A percentile compares a stretch with the other conserved stretches of the same genome.
Conservation (phyloP, 2,113 vertebrate species). For the Aspidoscelis tigris region DNA sequence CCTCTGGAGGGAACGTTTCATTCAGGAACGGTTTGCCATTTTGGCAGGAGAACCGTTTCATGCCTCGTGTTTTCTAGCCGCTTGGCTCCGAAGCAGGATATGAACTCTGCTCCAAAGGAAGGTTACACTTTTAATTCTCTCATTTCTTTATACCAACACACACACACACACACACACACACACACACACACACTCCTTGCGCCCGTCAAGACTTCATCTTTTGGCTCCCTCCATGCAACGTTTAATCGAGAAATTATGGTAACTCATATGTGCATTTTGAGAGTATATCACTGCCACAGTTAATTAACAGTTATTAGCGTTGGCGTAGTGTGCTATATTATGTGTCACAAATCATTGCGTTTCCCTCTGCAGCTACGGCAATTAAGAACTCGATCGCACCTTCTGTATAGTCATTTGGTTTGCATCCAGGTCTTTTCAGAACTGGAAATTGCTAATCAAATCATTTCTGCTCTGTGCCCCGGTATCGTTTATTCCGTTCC, state of each 20-base stretch:
- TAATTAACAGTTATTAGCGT: constrained; percentile 99
- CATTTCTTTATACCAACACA: constrained; percentile 10
- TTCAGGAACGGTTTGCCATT: constrained; percentile 70
- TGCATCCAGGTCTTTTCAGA: constrained; percentile 93
- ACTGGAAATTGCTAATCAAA: constrained; percentile 95
- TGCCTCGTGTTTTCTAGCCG: constrained; percentile 47
- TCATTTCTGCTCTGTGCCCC: constrained; percentile 84
- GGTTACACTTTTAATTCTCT: neutral
- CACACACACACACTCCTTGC: constrained; percentile 19
- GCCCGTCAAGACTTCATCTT: constrained; percentile 68
- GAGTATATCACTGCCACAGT: constrained; percentile 92
- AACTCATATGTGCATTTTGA: constrained; percentile 85
- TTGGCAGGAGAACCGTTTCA: constrained; percentile 61
- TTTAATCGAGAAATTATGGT: constrained; percentile 92
- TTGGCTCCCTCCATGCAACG: constrained; percentile 79
- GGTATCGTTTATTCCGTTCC: constrained; percentile 86
- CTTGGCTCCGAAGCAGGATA: constrained; percentile 55
- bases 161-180: neutral
- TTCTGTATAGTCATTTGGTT: constrained; percentile 93
- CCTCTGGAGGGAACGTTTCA: constrained; percentile 74
- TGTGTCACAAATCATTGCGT: constrained; percentile 98
- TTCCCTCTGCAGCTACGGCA: constrained; percentile 95
- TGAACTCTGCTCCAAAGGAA: constrained; percentile 51
- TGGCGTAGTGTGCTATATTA: constrained; percentile 89
- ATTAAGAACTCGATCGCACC: constrained; percentile 97